Conservation (phyloP, 2,888 invertebrate species). For the Vesta saturnalis region DNA sequence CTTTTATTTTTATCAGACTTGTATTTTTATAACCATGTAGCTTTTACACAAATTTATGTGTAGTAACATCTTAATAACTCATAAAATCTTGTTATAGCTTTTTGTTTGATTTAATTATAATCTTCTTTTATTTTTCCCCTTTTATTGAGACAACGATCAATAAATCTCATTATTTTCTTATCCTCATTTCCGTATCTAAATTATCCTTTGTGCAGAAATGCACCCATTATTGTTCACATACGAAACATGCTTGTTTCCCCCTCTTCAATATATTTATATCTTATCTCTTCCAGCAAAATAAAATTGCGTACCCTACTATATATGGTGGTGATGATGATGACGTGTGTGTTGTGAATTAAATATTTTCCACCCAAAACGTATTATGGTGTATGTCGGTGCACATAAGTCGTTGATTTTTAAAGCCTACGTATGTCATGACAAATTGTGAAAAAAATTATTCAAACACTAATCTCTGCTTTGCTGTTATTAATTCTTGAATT, state of each 20-base stretch:
- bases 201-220: conserved; percentile 16
- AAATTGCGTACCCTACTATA: conserved; percentile 26
- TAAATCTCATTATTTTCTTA: conserved; percentile 7
- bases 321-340: conserved; percentile 16
- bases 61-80: conserved; percentile 6
- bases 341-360: conserved; percentile 23
- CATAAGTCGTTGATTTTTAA: too few species aligned
- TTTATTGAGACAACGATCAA: conserved; percentile 2
- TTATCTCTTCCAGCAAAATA: conserved; percentile 35
- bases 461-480: too few species aligned
- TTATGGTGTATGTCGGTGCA: too few species aligned
- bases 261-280: conserved; percentile 34
- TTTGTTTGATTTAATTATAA: conserved; percentile 13
- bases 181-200: background rate
- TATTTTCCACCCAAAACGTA: conserved; percentile 3
- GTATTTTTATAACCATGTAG: background rate
- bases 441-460: too few species aligned
- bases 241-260: conserved; percentile 26
- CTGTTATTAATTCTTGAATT: too few species aligned
- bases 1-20: background rate
- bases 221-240: conserved; percentile 11
- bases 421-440: too few species aligned
- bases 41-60: conserved; percentile 1
- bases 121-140: conserved; percentile 5
- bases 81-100: conserved; percentile 4